Percentiles rank a stretch among this genome's conserved stretches.
Conservation (phyloP, 2,888 invertebrate genomes). For the Andrena minutula region DNA sequence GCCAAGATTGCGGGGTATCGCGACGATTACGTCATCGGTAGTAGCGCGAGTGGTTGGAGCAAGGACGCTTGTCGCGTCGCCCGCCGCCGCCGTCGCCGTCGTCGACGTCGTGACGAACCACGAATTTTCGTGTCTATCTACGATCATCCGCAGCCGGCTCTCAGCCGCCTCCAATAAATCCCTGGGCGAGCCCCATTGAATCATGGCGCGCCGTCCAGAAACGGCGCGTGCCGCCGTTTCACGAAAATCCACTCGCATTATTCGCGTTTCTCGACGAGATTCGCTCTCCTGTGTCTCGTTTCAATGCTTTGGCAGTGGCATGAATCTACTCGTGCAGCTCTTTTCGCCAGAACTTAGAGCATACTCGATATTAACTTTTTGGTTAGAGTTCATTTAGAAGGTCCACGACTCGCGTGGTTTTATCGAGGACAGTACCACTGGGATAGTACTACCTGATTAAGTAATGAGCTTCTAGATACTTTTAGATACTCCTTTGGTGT, state of each 20-base stretch:
- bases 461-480: too few species aligned
- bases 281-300: background rate
- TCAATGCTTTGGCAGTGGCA: too few species aligned
- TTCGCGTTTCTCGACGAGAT: background rate
- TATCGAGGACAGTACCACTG: too few species aligned
- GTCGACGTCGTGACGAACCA: slow-evolving; percentile 42
- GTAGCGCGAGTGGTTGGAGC: slow-evolving; percentile 83
- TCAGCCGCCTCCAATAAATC: slow-evolving; percentile 37
- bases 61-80: slow-evolving; percentile 81
- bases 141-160: slow-evolving; percentile 44
- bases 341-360: background rate
- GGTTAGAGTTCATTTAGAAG: too few species aligned
- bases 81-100: slow-evolving; percentile 70
- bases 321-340: background rate
- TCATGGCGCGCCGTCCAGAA: slow-evolving; percentile 34
- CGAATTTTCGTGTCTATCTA: slow-evolving; percentile 65
- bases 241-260: background rate
- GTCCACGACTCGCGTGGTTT: too few species aligned
- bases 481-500: too few species aligned
- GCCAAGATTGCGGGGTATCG: slow-evolving; percentile 87
- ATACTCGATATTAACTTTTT: background rate
- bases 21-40: slow-evolving; percentile 86
- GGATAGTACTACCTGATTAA: too few species aligned
- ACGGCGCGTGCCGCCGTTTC: background rate
- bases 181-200: slow-evolving; percentile 10